Base-by-base conservation (phyloP, 1,140 invertebrate genomes). In the Trissolcus basalis region DNA sequence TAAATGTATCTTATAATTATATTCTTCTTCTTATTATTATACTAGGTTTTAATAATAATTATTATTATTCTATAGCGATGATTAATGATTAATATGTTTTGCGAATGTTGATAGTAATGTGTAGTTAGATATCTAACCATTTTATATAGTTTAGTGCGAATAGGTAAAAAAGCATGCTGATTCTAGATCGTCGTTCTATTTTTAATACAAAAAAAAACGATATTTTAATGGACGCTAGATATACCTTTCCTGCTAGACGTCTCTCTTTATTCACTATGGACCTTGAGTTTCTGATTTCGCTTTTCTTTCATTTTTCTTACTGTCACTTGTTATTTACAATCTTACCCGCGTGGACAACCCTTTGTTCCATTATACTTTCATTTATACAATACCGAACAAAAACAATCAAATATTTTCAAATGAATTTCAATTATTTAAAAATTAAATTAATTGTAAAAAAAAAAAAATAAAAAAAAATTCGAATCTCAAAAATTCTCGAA, bases 101-200 rank as follows among this genome's bases (percentile, higher is more conserved):
- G 68, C 78, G 68, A 76, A 76, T 76, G 72, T 76, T 76, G 51
- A 76, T 79, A 73, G 78, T 77, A 74, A 70, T 80, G 50, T 74
- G 78, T 80, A 80, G 78, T 74, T 74, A 76, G 73, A 53, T 4
- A 72, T 74, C 65, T 80, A 80, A 80, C 61, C 67, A 80, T 74
- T 74, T 10, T 77, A 14, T 27, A 27, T 77, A 74, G 70, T 70
- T 36, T 81, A 79, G 79, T 79, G 63, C 77, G 71, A 77, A 65
- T 83, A 83, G 73, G 77, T 76, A 59, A 27, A n/a, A n/a, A 81
- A 75, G 81, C 81, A 83, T 83, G 81, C 80, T 81, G 70, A 73
- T 35, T 61, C 81, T 78, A 80, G 78, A 78, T 79, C 68, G 54
- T 77, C 74, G 56, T 80, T 82, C 77, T 78, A 78, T 80, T 80